Percentiles rank a stretch among this genome's conserved stretches.
phyloP scores from a whole-genome alignment of 64 coral and sea anemone species.

The Acropora tenuis region DNA sequence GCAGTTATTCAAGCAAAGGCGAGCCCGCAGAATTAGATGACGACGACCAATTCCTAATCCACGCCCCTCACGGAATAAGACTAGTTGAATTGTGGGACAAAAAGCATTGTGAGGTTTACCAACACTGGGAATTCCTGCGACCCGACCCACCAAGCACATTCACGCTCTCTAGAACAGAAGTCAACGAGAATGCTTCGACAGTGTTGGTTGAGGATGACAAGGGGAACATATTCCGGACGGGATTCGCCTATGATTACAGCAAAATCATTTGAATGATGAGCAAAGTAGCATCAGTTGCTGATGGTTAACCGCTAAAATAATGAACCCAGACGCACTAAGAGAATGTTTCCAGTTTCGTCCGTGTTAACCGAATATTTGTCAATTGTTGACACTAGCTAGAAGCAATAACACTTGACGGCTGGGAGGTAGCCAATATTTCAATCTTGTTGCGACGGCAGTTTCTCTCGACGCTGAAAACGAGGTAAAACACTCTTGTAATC shows the following conservation, averaged over 20 bases:
- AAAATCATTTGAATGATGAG: slow-evolving; percentile 5
- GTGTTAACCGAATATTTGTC: too few species aligned
- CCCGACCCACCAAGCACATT: slow-evolving; percentile 56
- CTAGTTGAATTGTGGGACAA: slow-evolving; percentile 80
- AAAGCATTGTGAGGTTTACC: slow-evolving; percentile 77
- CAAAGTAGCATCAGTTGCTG: not conserved
- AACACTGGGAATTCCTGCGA: slow-evolving; percentile 92
- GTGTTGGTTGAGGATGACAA: slow-evolving; percentile 65
- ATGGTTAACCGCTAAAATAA: too few species aligned
- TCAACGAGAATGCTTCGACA: slow-evolving; percentile 61
- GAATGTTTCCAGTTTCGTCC: too few species aligned
- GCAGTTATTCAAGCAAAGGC: slow-evolving; percentile 12
- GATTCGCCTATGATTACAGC: slow-evolving; percentile 65
- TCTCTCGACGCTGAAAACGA: too few species aligned
- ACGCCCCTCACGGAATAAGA: slow-evolving; percentile 65
- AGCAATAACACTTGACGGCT: too few species aligned
- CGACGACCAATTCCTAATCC: slow-evolving; percentile 46
- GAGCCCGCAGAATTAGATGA: not conserved
- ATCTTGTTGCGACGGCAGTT: too few species aligned
- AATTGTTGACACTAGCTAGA: too few species aligned
- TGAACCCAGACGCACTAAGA: too few species aligned
- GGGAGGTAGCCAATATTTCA: too few species aligned
- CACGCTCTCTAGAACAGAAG: slow-evolving; percentile 58
- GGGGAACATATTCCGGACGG: slow-evolving; percentile 64
- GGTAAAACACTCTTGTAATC: too few species aligned